Evolutionary conservation across 2,113 vertebrate genomes (phyloP).

Genomic region (Paratilapia polleni): DNA sequence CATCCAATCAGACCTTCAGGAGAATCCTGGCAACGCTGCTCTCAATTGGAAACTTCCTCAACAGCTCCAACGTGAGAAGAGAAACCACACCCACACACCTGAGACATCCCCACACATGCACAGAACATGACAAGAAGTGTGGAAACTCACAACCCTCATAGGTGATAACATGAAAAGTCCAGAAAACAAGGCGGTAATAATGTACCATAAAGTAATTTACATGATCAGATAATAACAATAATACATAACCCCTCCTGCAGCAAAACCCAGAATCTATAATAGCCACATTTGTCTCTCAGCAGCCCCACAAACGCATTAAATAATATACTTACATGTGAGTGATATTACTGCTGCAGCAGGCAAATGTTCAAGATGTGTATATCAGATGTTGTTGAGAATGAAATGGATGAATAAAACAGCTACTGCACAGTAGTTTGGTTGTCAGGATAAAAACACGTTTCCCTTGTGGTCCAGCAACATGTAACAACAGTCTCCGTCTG

Average conservation of each 20-base stretch:
- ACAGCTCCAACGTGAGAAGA: slow-evolving; percentile 87
- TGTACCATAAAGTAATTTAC: too few relatives aligned
- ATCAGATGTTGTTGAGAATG: too few relatives aligned
- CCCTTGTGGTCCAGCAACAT: background rate
- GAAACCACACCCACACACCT: background rate
- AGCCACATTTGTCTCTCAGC: too few relatives aligned
- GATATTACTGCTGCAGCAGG: background rate
- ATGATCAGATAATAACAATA: too few relatives aligned
- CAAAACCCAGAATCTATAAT: background rate
- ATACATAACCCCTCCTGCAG: background rate
- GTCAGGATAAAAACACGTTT: background rate
- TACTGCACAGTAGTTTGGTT: fast-evolving
- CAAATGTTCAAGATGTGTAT: background rate
- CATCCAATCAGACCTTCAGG: slow-evolving; percentile 91
- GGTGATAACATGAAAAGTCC: background rate
- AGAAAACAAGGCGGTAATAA: background rate
- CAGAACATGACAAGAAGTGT: fast-evolving
- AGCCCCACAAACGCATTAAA: background rate
- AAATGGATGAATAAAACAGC: background rate
- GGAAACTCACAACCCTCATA: background rate
- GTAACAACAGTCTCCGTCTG: background rate
- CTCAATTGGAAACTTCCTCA: slow-evolving; percentile 96
- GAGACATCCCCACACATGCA: background rate
- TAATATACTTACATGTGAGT: fast-evolving
- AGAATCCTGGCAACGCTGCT: slow-evolving; percentile 91